A percentile compares a stretch with the other conserved stretches of the same genome.
Evolutionary conservation across 2,888 invertebrate species (phyloP).

Genomic region (Cheilosia variabilis): DNA sequence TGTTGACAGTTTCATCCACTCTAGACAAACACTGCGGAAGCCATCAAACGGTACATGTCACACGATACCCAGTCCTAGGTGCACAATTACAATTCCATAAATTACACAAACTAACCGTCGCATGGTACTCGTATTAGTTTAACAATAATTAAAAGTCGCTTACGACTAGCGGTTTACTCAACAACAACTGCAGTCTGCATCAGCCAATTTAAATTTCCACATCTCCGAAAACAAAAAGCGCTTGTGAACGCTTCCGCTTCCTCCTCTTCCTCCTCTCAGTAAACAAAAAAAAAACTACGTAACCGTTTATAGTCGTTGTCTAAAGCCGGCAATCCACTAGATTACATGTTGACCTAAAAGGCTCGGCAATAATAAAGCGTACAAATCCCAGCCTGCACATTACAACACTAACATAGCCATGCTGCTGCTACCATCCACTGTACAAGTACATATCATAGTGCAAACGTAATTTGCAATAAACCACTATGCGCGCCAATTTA

Average conservation of each 20-base stretch:
- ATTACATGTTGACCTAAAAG: constrained; percentile 70
- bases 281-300: no score
- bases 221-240: constrained; percentile 65
- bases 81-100: constrained; percentile 13
- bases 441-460: constrained; percentile 25
- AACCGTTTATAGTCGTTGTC: neutral
- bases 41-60: neutral
- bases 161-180: constrained; percentile 40
- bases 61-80: constrained; percentile 1
- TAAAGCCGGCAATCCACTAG: constrained; percentile 56
- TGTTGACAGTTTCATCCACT: neutral
- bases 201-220: constrained; percentile 64
- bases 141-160: constrained; percentile 66
- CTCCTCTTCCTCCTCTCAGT: constrained; percentile 1
- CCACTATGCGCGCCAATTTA: constrained; percentile 69
- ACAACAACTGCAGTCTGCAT: constrained; percentile 29
- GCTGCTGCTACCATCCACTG: constrained; percentile 24
- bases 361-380: constrained; percentile 52
- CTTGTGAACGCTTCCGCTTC: constrained; percentile 49
- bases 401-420: constrained; percentile 13
- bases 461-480: constrained; percentile 71
- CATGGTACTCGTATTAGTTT: constrained; percentile 26
- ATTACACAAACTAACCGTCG: constrained; percentile 8
- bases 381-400: constrained; percentile 54
- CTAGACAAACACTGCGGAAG: constrained; percentile 3